phyloP scores from a whole-genome alignment of 2,888 invertebrate species.

The Tethea ocularis region DNA sequence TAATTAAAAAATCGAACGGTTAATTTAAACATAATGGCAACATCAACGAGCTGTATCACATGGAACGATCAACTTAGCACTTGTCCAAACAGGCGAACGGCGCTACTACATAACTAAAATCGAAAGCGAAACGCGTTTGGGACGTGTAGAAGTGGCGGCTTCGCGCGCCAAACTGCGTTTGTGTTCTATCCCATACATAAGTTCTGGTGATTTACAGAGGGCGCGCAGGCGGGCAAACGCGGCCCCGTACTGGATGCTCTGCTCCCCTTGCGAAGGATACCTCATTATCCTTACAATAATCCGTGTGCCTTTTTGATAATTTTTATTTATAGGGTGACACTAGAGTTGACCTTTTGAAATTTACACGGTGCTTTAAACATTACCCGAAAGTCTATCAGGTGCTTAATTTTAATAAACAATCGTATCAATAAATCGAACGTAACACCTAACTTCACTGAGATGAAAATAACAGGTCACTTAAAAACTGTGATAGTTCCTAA shows the following conservation, averaged over 20 bases:
- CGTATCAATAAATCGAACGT: no score
- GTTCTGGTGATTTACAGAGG: constrained; percentile 71
- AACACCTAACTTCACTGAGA: no score
- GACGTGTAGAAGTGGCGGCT: constrained; percentile 58
- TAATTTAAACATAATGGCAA: constrained; percentile 79
- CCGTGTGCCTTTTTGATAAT: constrained; percentile 78
- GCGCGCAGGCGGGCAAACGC: constrained; percentile 64
- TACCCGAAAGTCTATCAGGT: background rate
- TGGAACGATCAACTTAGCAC: constrained; percentile 82
- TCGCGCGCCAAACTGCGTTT: constrained; percentile 78
- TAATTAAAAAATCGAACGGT: constrained; percentile 74
- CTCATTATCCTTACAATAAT: constrained; percentile 82
- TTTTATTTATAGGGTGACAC: constrained; percentile 70
- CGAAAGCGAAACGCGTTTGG: constrained; percentile 37
- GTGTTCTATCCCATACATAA: constrained; percentile 59
- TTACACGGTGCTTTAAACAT: constrained; percentile 26
- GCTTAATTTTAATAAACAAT: no score
- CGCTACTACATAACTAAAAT: constrained; percentile 63
- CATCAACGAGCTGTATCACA: constrained; percentile 76
- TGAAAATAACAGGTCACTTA: no score
- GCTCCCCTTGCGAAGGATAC: constrained; percentile 76
- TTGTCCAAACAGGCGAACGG: constrained; percentile 75
- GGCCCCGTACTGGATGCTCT: constrained; percentile 41
- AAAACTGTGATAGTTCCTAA: no score
- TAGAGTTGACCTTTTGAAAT: constrained; percentile 54